Percentiles rank a stretch among this genome's conserved stretches.
Conservation (phyloP, 64 coral and sea anemone genomes). For the Actinia equina region DNA sequence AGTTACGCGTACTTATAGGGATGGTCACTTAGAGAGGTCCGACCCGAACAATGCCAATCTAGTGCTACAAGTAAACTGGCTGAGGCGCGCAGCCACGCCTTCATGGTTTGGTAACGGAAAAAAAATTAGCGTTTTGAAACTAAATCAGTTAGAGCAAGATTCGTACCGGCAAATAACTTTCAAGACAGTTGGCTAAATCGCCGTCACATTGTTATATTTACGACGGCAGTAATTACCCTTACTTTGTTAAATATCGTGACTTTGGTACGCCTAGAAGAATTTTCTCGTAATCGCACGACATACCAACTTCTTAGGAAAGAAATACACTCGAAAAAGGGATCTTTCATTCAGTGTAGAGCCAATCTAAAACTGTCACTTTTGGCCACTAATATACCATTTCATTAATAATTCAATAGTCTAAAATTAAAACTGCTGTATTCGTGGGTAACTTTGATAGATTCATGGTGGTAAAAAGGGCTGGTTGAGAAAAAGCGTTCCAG, state of each 20-base stretch:
- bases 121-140: no score
- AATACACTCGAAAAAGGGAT: background rate
- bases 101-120: background rate
- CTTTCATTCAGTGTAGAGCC: background rate
- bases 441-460: background rate
- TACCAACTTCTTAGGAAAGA: background rate
- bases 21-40: background rate
- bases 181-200: background rate
- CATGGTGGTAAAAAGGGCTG: background rate
- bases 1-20: background rate
- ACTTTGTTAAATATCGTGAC: background rate
- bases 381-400: background rate
- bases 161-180: background rate
- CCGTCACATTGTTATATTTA: background rate
- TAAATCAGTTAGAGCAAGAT: background rate
- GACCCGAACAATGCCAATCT: background rate
- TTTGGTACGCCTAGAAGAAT: background rate
- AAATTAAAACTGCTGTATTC: constrained; percentile 6
- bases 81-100: background rate
- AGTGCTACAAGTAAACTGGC: background rate
- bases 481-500: background rate
- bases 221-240: background rate
- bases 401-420: background rate
- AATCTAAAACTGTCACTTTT: background rate
- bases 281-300: background rate